These are phyloP conservation scores for Drosophila varians DNA, from an alignment of 1,140 invertebrate species.

Conservation along the genomic window DNA sequence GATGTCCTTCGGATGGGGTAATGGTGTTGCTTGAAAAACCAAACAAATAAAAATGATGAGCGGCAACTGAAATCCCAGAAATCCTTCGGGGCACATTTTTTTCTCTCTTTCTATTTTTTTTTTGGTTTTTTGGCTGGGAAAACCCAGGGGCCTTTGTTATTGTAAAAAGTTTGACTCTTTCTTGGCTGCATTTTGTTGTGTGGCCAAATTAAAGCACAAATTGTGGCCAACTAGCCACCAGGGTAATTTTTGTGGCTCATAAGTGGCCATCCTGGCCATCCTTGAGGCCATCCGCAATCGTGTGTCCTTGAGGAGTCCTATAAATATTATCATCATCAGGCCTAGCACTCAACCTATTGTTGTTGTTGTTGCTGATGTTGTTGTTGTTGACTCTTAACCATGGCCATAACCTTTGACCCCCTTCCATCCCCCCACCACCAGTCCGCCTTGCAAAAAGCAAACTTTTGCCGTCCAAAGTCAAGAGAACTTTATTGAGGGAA, in stretches of 20 bases:
- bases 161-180: slow-evolving; percentile 70
- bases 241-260: slow-evolving; percentile 68
- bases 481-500: slow-evolving; percentile 42
- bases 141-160: slow-evolving; percentile 48
- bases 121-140: slow-evolving; percentile 24
- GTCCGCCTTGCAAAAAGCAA: slow-evolving; percentile 11
- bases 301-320: slow-evolving; percentile 77
- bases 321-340: slow-evolving; percentile 78
- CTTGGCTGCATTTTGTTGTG: slow-evolving; percentile 22
- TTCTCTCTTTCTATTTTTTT: slow-evolving; percentile 46
- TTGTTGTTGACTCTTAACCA: slow-evolving; percentile 20
- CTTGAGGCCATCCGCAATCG: slow-evolving; percentile 23
- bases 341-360: slow-evolving; percentile 5
- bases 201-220: slow-evolving; percentile 80
- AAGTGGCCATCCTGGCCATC: slow-evolving; percentile 18
- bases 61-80: slow-evolving; percentile 56
- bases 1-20: background rate
- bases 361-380: slow-evolving; percentile 12
- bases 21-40: slow-evolving; percentile 54
- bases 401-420: slow-evolving; percentile 38
- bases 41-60: slow-evolving; percentile 82
- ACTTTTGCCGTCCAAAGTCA: slow-evolving; percentile 35
- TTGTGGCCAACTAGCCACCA: slow-evolving; percentile 79
- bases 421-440: no score
- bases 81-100: slow-evolving; percentile 57